phyloP scores from a whole-genome alignment of 2,113 vertebrate genomes.

The Elanoides forficatus region DNA sequence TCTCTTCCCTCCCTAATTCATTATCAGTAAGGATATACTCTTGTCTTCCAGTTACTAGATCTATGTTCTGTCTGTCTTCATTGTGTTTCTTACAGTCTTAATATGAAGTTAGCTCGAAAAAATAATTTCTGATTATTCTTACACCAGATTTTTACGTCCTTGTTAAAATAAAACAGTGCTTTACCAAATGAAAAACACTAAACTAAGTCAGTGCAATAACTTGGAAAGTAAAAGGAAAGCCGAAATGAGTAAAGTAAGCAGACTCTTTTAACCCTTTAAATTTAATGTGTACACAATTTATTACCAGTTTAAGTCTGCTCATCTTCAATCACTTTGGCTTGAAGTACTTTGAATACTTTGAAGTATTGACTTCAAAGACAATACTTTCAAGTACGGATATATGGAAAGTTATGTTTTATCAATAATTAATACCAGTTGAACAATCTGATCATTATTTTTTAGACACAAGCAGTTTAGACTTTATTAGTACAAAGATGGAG shows the following conservation, averaged over 20 bases:
- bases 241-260: background rate
- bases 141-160: background rate
- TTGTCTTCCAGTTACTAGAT: background rate
- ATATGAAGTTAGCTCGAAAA: background rate
- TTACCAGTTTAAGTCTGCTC: background rate
- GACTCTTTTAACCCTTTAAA: background rate
- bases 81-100: background rate
- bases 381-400: background rate
- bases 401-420: background rate
- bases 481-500: background rate
- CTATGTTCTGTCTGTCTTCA: background rate
- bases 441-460: background rate
- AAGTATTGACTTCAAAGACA: background rate
- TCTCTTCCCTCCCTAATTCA: background rate
- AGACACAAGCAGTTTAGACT: background rate
- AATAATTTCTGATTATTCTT: background rate
- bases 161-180: background rate
- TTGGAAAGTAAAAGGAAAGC: background rate
- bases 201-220: background rate
- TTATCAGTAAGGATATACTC: background rate
- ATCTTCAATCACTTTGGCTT: background rate
- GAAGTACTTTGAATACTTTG: background rate
- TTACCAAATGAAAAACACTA: background rate
- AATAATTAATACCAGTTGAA: conserved; percentile 4
- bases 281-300: background rate